Evolutionary conservation across 2,113 vertebrate species (phyloP).

Genomic region (Casuarius casuarius): DNA sequence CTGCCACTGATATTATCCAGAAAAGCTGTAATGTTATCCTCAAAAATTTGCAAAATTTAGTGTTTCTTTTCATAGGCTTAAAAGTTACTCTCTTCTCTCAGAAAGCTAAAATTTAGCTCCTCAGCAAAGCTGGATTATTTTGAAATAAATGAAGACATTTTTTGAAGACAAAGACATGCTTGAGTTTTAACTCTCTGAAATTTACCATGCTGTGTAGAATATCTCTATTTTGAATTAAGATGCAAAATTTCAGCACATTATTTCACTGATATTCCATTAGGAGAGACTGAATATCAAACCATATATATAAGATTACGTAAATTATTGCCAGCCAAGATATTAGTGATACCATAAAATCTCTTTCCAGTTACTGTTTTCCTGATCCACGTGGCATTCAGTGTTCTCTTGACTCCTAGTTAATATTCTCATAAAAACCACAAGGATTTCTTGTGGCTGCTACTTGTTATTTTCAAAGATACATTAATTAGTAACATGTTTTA

Average conservation of each 20-base stretch:
- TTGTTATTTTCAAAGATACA: conserved; percentile 26
- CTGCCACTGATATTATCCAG: background rate
- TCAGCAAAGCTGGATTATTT: background rate
- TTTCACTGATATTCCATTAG: background rate
- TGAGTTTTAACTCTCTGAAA: background rate
- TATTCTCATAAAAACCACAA: conserved; percentile 15
- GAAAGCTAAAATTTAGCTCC: background rate
- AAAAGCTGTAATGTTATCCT: background rate
- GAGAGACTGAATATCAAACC: background rate
- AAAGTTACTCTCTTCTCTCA: background rate
- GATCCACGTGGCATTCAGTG: background rate
- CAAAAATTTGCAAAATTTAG: background rate
- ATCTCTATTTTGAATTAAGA: background rate
- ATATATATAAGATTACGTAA: background rate
- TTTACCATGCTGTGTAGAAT: background rate
- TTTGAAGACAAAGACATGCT: background rate
- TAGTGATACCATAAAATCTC: background rate
- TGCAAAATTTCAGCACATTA: background rate
- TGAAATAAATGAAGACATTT: background rate
- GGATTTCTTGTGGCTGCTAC: conserved; percentile 43
- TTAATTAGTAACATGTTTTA: conserved; percentile 1
- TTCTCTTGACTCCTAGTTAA: conserved; percentile 4
- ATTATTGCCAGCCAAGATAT: background rate
- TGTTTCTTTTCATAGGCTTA: background rate
- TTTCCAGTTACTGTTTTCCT: background rate